Evolutionary conservation across 2,888 invertebrate genomes (phyloP), one percentile per base, ranked within the genome.

Genomic region (Drosophila borborema): DNA sequence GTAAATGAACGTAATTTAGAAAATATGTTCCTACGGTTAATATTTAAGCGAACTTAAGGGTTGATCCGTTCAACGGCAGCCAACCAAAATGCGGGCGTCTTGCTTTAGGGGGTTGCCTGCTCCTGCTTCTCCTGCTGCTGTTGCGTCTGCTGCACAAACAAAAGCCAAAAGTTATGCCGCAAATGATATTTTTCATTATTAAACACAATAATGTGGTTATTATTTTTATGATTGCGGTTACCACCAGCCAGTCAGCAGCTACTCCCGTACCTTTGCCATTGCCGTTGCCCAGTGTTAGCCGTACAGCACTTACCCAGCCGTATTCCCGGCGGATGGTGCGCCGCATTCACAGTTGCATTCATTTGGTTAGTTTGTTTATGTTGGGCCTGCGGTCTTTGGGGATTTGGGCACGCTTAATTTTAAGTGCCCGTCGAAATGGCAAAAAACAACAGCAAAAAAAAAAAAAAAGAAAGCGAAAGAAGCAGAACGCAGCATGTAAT

Each of bases 351-450:
- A 75, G 76, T 61, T 86, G 86, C 81, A 88, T 89, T 85, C 85
- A 87, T 86, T 84, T 82, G 76, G 84, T 88, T 89, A 81, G 89
- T 87, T 90, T 91, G 91, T 89, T 91, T 86, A 84, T 90, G 86
- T 86, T 84, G 81, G 89, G 74, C 85, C 89, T 85, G 74, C 65
- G 87, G 85, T 89, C 89, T 82, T 89, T 86, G 82, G 86, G 92
- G 91, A 91, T 90, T 91, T 91, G 86, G 64, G 73, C 86, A 88
- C 87, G 87, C 91, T 90, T 91, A 90, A 92, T 91, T 91, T 91
- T 91, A 92, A 91, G 91, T 91, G 91, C 86, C 79, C 74, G 88
- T 77, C 79, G 74, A 91, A 90, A 90, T 90, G 90, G 89, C 89
- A 75, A 82, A 71, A 60, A 54, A 18, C n/a, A 40, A 54, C 60